phyloP scores from a whole-genome alignment of 1,140 invertebrate species.

The Nephotettix cincticeps region DNA sequence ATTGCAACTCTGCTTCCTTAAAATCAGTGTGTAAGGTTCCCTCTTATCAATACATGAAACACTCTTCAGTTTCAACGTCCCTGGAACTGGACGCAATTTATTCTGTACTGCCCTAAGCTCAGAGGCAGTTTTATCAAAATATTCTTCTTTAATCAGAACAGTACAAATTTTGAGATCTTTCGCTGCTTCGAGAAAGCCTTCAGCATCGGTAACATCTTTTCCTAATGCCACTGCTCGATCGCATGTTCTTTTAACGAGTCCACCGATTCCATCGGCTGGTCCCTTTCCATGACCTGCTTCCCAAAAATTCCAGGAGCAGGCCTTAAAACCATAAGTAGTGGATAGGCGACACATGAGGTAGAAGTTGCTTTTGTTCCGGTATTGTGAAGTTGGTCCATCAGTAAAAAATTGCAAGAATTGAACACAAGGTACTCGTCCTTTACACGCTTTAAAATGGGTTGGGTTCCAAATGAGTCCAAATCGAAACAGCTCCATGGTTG shows the following conservation, averaged over 20 bases:
- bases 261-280: slow-evolving; percentile 49
- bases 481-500: slow-evolving; percentile 39
- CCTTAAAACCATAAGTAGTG: slow-evolving; percentile 24
- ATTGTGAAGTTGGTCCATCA: slow-evolving; percentile 37
- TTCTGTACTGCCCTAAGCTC: background rate
- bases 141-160: background rate
- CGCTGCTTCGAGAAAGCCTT: slow-evolving; percentile 20
- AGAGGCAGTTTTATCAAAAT: background rate
- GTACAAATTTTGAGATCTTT: background rate
- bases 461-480: slow-evolving; percentile 45
- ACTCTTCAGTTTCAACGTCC: background rate
- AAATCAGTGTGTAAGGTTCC: no score
- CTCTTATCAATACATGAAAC: background rate
- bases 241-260: slow-evolving; percentile 46
- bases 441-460: slow-evolving; percentile 30
- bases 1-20: no score
- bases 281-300: slow-evolving; percentile 52
- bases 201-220: slow-evolving; percentile 39
- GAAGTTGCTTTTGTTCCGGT: slow-evolving; percentile 36
- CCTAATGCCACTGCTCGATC: slow-evolving; percentile 44
- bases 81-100: background rate
- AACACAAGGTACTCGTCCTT: no score
- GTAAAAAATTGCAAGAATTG: slow-evolving; percentile 33
- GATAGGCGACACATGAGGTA: slow-evolving; percentile 35
- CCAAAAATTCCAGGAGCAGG: slow-evolving; percentile 48